Percentiles rank a stretch among this genome's conserved stretches.
These are phyloP conservation scores for Netelia fuscicornis DNA, from an alignment of 2,888 invertebrate species.

Conservation along the genomic window DNA sequence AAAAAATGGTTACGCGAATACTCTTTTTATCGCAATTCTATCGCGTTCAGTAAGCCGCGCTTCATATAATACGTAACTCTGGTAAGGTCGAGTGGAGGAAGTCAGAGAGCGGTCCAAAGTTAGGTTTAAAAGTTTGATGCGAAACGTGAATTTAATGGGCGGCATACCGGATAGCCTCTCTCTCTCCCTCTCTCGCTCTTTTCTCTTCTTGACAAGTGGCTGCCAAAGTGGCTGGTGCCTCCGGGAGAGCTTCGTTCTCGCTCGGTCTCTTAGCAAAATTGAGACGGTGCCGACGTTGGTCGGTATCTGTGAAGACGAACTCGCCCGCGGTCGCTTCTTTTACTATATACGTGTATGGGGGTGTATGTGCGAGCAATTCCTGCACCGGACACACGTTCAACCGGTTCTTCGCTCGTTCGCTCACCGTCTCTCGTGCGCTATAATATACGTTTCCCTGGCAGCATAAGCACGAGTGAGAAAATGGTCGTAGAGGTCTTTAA, in stretches of 20 bases:
- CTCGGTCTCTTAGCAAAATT: constrained; percentile 53
- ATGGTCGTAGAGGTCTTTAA: constrained; percentile 61
- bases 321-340: constrained; percentile 19
- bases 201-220: constrained; percentile 61
- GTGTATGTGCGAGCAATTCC: constrained; percentile 28
- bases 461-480: constrained; percentile 54
- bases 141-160: constrained; percentile 63
- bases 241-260: constrained; percentile 24
- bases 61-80: not conserved
- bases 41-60: not conserved
- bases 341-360: constrained; percentile 9
- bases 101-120: constrained; percentile 10
- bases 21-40: not conserved
- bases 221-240: constrained; percentile 63
- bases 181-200: constrained; percentile 17
- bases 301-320: constrained; percentile 37
- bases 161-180: constrained; percentile 49
- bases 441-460: constrained; percentile 25
- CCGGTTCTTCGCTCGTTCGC: constrained; percentile 7
- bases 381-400: constrained; percentile 18
- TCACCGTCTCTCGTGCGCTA: not conserved
- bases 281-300: constrained; percentile 29
- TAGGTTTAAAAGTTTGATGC: constrained; percentile 59
- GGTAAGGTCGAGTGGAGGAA: not conserved
- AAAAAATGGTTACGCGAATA: not conserved